phyloP scores from a whole-genome alignment of 2,888 invertebrate species.

The Parnassius glacialis region DNA sequence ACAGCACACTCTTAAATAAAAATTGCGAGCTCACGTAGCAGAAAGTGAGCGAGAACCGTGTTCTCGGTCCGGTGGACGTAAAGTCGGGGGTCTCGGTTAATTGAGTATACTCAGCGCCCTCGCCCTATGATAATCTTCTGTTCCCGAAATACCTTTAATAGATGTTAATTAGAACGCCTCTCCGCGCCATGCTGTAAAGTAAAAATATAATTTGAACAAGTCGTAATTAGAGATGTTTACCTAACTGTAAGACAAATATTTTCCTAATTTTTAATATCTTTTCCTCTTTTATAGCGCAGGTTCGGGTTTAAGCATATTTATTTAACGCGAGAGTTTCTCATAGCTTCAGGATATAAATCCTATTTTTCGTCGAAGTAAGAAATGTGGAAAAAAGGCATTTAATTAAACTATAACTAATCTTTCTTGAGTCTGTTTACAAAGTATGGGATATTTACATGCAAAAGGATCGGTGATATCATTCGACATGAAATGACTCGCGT shows the following conservation, averaged over 20 bases:
- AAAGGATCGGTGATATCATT: conserved; percentile 25
- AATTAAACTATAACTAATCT: not conserved
- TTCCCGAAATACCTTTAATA: conserved; percentile 77
- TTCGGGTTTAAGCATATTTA: conserved; percentile 79
- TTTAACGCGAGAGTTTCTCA: conserved; percentile 64
- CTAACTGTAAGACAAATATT: conserved; percentile 79
- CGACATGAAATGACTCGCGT: conserved; percentile 35
- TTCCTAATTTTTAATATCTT: conserved; percentile 77
- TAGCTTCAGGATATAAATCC: conserved; percentile 54
- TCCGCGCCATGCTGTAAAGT: conserved; percentile 62
- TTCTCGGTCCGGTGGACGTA: conserved; percentile 14
- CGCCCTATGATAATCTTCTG: conserved; percentile 75
- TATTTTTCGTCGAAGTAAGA: conserved; percentile 7
- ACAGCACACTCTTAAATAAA: not conserved
- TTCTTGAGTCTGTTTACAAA: not conserved
- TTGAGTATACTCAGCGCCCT: conserved; percentile 79
- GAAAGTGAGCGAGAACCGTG: conserved; percentile 29
- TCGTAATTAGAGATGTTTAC: conserved; percentile 81
- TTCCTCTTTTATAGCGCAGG: conserved; percentile 61
- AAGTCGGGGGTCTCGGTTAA: conserved; percentile 56
- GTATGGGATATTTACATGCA: not conserved
- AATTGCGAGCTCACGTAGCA: conserved; percentile 13
- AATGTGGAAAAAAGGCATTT: no score
- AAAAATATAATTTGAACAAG: conserved; percentile 78
- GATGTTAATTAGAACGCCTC: conserved; percentile 77